Evolutionary conservation across 2,113 vertebrate genomes (phyloP).

Genomic region (Okapia johnstoni): DNA sequence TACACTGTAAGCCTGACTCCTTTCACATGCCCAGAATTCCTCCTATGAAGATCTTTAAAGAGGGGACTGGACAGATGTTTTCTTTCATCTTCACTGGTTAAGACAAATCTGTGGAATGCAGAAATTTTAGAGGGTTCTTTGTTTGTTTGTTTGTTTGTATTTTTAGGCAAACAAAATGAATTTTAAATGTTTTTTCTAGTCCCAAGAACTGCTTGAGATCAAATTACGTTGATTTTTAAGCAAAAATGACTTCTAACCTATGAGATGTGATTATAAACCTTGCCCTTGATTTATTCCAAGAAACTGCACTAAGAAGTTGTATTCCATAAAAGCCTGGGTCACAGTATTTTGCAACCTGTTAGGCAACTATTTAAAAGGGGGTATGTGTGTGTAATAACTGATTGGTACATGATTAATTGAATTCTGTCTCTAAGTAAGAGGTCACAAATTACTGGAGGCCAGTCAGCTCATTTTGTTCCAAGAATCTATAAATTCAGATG

Average conservation of each 20-base stretch:
- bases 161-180: neutral
- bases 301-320: neutral
- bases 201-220: neutral
- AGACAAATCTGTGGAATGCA: constrained; percentile 13
- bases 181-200: neutral
- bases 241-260: neutral
- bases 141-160: neutral
- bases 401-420: neutral
- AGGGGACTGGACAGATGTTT: constrained; percentile 49
- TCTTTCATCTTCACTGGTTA: constrained; percentile 39
- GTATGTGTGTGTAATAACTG: neutral
- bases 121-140: neutral
- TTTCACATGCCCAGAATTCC: constrained; percentile 12
- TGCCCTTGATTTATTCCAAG: neutral
- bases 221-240: neutral
- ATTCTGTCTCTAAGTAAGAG: neutral
- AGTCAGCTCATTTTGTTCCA: neutral
- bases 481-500: neutral
- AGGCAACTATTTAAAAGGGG: neutral
- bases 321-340: neutral
- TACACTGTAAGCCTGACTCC: neutral
- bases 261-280: neutral
- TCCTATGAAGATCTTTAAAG: neutral
- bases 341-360: neutral
- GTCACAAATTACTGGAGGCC: neutral